Evolutionary conservation across 2,797 vertebrate genomes (phyloP), one percentile per base, ranked within the genome.

Genomic region (Pipistrellus pygmaeus): DNA sequence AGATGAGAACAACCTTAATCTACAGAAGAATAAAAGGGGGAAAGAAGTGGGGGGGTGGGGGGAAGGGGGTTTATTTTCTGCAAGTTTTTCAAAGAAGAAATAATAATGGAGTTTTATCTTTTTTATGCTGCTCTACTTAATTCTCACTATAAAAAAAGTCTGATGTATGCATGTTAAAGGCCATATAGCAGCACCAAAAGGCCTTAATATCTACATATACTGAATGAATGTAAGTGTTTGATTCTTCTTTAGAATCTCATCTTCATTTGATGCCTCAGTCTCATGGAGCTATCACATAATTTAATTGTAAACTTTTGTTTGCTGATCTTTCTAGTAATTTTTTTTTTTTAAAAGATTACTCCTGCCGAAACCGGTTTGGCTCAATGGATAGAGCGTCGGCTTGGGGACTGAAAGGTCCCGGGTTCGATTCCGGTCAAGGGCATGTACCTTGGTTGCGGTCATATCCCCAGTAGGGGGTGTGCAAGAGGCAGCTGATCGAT

Each of bases 281-380:
- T 30, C 18, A 69, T 18, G 73, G 71, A 57, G 46, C 46, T 97
- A 88, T 83, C 85, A 84, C 48, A 88, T 53, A 87, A 85, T 60
- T 87, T 88, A 96, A 93, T 62, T 66, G 25, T 68, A 90, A 85
- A 75, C 72, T 92, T 95, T 84, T 76, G 86, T 96, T 96, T 95
- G 91, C 93, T 97, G 95, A 97, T 96, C 87, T 97, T 95, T 95
- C 93, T 95, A 94, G 85, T 96, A 97, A 98, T 97, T 97, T 98
- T 95, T 94, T n/a, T n/a, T n/a, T n/a, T n/a, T n/a, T n/a, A 4
- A 66, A 64, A 66, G 35, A 35, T 35, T 35, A 35, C 35, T 35
- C n/a, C n/a, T n/a, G n/a, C n/a, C n/a, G n/a, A n/a, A n/a, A n/a
- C n/a, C n/a, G n/a, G n/a, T n/a, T n/a, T n/a, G n/a, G n/a, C n/a